Evolutionary conservation across 2,113 vertebrate genomes (phyloP).

Genomic region (Physeter macrocephalus): DNA sequence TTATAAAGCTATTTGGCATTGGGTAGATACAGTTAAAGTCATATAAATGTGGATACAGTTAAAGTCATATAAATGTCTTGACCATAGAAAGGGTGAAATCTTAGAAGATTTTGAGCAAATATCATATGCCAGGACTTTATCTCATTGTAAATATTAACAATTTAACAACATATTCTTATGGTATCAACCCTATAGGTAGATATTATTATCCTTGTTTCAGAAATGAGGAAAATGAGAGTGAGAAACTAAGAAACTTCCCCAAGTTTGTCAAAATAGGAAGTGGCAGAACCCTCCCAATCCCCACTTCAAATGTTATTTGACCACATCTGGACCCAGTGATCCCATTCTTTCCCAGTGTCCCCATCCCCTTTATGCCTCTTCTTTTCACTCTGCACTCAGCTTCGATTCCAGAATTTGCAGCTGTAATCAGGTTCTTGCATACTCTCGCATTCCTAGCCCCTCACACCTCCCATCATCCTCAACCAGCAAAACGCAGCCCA

Average conservation of each 20-base stretch:
- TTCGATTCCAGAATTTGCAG: neutral
- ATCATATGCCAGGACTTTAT: neutral
- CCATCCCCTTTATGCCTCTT: neutral
- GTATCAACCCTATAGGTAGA: neutral
- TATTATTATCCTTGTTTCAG: neutral
- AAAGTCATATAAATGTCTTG: neutral
- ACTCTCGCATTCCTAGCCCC: neutral
- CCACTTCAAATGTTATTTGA: neutral
- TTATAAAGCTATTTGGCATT: neutral
- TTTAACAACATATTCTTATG: neutral
- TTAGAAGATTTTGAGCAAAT: conserved; percentile 28
- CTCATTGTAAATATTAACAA: neutral
- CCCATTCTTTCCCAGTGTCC: neutral
- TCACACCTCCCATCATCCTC: neutral
- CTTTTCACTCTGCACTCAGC: neutral
- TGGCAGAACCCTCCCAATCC: neutral
- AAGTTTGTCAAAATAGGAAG: neutral
- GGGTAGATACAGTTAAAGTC: neutral
- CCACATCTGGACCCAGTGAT: neutral
- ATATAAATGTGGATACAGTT: neutral
- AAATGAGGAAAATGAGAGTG: neutral
- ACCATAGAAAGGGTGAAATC: neutral
- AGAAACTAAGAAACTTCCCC: neutral
- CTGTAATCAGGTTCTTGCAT: neutral
- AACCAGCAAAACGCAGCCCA: neutral